Evolutionary conservation across 2,797 vertebrate genomes (phyloP), one percentile per base, ranked within the genome.

Genomic region (Liparis tanakae): DNA sequence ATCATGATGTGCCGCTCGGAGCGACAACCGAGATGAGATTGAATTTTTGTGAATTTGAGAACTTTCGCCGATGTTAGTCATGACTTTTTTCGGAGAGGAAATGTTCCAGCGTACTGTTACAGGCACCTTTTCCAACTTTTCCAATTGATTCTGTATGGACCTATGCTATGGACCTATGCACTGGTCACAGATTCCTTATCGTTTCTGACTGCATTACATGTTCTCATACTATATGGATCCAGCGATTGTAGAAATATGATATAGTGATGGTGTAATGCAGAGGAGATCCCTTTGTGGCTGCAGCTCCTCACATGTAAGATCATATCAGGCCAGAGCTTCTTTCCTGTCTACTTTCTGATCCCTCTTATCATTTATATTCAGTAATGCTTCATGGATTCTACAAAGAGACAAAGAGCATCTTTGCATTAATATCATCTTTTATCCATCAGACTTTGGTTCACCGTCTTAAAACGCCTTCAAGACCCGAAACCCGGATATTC

Each of bases 71-170:
- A 75, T 70, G 33, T 78, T 67, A 41, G 58, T 68, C 55, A 63
- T 77, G 53, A 84, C 0, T 5, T 72, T 72, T 71, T 77, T 77
- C 64, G 55, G 37, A 0, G 20, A 66, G 59, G 82, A 70, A 76
- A 73, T 62, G 61, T 84, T 78, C 64, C 48, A 51, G 66, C 5
- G 3, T 65, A 59, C 34, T n/a, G 56, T 82, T 77, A 44, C 76
- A 73, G 15, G 69, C 66, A 46, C 75, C 74, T 79, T 55, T 77
- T 82, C 80, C 80, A 84, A 64, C 69, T 76, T 79, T 57, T 67
- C 33, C 64, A 87, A 82, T 70, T 72, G 85, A 86, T 84, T 85
- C 60, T 84, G 73, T 76, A 58, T 80, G 77, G 80, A 85, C 46
- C 15, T 53, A 20, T 20, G 54, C 1, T 76, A 58, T 80, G 77